phyloP scores from a whole-genome alignment of 2,113 vertebrate genomes.

The Anolis carolinensis region DNA sequence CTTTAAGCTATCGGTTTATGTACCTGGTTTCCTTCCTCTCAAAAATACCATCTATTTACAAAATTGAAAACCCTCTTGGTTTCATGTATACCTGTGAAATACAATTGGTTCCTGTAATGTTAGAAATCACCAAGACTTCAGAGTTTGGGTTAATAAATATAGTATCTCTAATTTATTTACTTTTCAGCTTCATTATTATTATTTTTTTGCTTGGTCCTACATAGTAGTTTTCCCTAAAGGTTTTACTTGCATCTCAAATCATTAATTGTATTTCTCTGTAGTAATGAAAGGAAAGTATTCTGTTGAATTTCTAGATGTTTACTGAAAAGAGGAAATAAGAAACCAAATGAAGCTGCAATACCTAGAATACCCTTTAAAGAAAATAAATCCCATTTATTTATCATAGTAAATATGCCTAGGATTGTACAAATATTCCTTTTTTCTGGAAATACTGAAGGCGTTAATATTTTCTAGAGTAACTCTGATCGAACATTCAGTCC shows the following conservation, averaged over 20 bases:
- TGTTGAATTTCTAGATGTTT: neutral
- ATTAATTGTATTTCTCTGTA: neutral
- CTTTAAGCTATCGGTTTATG: neutral
- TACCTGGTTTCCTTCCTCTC: neutral
- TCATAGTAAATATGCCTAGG: too few relatives aligned
- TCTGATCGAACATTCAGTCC: too few relatives aligned
- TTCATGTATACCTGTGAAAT: neutral
- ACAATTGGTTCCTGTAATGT: neutral
- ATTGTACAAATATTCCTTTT: too few relatives aligned
- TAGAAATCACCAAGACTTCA: neutral
- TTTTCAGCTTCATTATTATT: too few relatives aligned
- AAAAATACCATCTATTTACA: neutral
- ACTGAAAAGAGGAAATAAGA: neutral
- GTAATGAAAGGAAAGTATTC: neutral
- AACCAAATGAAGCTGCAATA: neutral
- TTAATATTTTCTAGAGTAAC: neutral
- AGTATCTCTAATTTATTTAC: neutral
- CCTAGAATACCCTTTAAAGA: neutral
- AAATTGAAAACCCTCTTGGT: neutral
- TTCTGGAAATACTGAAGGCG: neutral
- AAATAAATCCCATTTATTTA: too few relatives aligned
- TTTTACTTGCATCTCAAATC: neutral
- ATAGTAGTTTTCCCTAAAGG: neutral
- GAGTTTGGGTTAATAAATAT: neutral
- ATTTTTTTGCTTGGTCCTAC: neutral